phyloP scores from a whole-genome alignment of 2,113 vertebrate species.

The Thomomys bottae region DNA sequence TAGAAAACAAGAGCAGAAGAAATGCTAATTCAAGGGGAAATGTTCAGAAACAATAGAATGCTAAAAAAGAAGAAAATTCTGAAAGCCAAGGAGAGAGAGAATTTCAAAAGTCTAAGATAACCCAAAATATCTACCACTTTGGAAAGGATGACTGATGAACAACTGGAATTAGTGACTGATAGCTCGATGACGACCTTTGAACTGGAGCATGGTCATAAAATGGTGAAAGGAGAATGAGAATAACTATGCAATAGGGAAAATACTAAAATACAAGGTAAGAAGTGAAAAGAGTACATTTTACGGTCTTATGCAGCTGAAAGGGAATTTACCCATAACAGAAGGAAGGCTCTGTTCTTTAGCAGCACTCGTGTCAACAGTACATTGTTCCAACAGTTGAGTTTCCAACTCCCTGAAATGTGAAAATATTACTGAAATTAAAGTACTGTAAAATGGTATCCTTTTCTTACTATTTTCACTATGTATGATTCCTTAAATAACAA shows the following conservation, averaged over 20 bases:
- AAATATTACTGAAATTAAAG: slow-evolving; percentile 47
- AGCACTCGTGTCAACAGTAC: slow-evolving; percentile 93
- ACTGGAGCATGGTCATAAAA: not conserved
- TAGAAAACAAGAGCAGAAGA: not conserved
- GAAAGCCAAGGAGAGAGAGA: not conserved
- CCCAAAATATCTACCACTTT: not conserved
- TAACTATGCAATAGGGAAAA: not conserved
- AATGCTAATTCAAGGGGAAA: not conserved
- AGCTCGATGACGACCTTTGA: not conserved
- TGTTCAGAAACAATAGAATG: not conserved
- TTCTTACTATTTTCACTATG: not conserved
- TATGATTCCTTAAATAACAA: slow-evolving; percentile 50
- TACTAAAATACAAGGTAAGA: not conserved
- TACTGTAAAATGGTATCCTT: not conserved
- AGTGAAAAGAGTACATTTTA: not conserved
- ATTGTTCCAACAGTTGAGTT: slow-evolving; percentile 92
- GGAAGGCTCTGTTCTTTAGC: slow-evolving; percentile 92
- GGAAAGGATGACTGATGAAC: not conserved
- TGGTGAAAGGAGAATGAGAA: not conserved
- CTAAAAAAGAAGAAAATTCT: not conserved
- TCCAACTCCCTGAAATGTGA: slow-evolving; percentile 90
- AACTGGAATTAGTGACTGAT: not conserved
- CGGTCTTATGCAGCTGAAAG: not conserved
- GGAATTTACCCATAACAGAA: slow-evolving; percentile 90
- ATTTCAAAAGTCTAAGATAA: not conserved